Conservation (phyloP, 2,888 invertebrate species). For the Netelia fuscicornis region DNA sequence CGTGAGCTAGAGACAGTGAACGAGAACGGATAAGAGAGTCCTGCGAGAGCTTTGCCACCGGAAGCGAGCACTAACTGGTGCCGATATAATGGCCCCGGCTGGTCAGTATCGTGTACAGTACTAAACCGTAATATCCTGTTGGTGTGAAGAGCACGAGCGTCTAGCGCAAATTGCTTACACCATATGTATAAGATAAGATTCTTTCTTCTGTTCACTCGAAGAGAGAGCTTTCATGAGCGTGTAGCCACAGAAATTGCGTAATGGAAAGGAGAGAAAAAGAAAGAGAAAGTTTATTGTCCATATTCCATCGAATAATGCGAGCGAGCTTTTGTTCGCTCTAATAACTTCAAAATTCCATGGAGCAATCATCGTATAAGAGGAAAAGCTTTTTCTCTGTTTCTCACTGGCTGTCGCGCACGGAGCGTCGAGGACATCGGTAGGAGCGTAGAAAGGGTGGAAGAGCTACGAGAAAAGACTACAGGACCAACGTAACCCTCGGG, state of each 20-base stretch:
- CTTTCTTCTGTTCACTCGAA: neutral
- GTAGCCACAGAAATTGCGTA: constrained; percentile 15
- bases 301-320: constrained; percentile 17
- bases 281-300: constrained; percentile 5
- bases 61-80: constrained; percentile 32
- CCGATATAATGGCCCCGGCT: constrained; percentile 28
- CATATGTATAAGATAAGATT: neutral
- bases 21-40: neutral
- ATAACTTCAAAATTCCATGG: constrained; percentile 24
- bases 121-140: constrained; percentile 54
- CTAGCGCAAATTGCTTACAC: constrained; percentile 28
- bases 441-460: neutral
- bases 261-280: constrained; percentile 4
- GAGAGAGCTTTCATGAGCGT: neutral
- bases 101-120: constrained; percentile 21
- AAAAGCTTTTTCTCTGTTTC: neutral
- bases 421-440: constrained; percentile 32
- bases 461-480: constrained; percentile 21
- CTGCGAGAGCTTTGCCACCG: neutral
- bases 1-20: neutral
- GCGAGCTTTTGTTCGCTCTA: constrained; percentile 32
- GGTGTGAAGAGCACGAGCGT: constrained; percentile 7
- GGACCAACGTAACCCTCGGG: constrained; percentile 37
- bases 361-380: neutral
- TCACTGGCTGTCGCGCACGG: neutral